phyloP scores from a whole-genome alignment of 2,888 invertebrate species.

The Suillia variegata region DNA sequence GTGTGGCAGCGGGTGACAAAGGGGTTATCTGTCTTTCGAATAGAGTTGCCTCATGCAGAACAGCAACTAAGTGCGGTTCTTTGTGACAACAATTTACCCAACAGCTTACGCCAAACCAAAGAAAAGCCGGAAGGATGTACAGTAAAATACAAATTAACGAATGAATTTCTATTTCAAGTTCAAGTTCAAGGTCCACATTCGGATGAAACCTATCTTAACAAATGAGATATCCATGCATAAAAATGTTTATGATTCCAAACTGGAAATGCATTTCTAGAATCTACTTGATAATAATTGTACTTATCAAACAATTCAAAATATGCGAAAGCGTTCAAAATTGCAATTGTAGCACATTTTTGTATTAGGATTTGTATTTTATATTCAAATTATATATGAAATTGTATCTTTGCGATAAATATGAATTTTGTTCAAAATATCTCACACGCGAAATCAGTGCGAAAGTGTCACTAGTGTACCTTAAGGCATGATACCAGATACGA shows the following conservation, averaged over 20 bases:
- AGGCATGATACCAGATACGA: not conserved
- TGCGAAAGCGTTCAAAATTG: too few species aligned
- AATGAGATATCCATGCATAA: too few species aligned
- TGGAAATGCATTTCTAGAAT: too few species aligned
- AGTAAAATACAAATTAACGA: too few species aligned
- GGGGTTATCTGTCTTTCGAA: conserved; percentile 43
- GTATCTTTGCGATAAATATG: not conserved
- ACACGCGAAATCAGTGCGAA: not conserved
- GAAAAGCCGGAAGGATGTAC: too few species aligned
- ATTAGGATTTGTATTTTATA: not conserved
- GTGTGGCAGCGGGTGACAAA: conserved; percentile 33
- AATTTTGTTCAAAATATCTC: not conserved
- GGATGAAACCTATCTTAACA: too few species aligned
- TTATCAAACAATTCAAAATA: too few species aligned
- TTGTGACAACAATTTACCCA: conserved; percentile 5
- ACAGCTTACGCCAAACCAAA: too few species aligned
- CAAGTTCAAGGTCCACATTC: not conserved
- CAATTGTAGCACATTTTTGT: not conserved
- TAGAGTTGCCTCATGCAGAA: not conserved
- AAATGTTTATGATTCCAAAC: too few species aligned
- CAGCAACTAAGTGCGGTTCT: conserved; percentile 14
- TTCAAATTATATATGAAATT: not conserved
- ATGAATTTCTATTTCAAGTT: too few species aligned
- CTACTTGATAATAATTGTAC: too few species aligned
- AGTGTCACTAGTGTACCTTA: not conserved